Conservation (phyloP, 2,113 vertebrate species). For the Bostrychus sinensis region DNA sequence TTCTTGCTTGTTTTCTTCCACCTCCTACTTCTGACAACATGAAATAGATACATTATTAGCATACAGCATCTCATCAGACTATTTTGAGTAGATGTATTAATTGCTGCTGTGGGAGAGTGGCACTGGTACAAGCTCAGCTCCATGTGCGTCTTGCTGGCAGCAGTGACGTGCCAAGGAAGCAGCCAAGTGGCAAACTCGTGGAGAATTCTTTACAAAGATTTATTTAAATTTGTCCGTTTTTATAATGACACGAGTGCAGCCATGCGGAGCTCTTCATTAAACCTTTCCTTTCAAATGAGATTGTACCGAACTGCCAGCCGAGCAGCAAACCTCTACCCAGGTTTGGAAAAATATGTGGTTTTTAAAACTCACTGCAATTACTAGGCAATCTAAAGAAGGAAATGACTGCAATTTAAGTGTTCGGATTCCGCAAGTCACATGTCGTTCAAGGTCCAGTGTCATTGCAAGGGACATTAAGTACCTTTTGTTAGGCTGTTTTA, state of each 20-base stretch:
- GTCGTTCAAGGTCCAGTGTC: background rate
- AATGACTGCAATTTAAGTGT: constrained; percentile 27
- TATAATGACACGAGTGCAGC: constrained; percentile 46
- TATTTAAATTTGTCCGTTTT: constrained; percentile 56
- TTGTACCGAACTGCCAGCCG: constrained; percentile 13
- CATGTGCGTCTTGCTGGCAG: constrained; percentile 20
- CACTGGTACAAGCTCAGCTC: constrained; percentile 14
- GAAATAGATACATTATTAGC: background rate
- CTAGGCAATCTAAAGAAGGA: constrained; percentile 30
- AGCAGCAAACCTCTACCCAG: constrained; percentile 5
- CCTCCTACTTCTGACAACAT: background rate
- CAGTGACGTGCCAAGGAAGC: constrained; percentile 35
- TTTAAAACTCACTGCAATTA: constrained; percentile 20
- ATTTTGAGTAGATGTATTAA: constrained; percentile 33
- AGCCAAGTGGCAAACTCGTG: constrained; percentile 34
- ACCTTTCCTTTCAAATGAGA: constrained; percentile 42
- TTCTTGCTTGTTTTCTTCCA: background rate
- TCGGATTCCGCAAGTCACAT: constrained; percentile 20
- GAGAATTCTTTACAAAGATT: constrained; percentile 31
- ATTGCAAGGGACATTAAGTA: constrained; percentile 18
- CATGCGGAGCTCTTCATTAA: constrained; percentile 41
- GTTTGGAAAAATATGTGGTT: constrained; percentile 10
- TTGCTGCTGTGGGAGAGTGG: constrained; percentile 34
- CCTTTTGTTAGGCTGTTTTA: constrained; percentile 3
- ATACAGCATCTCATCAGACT: constrained; percentile 13